Evolutionary conservation across 2,113 vertebrate genomes (phyloP).

Genomic region (Miniopterus natalensis): DNA sequence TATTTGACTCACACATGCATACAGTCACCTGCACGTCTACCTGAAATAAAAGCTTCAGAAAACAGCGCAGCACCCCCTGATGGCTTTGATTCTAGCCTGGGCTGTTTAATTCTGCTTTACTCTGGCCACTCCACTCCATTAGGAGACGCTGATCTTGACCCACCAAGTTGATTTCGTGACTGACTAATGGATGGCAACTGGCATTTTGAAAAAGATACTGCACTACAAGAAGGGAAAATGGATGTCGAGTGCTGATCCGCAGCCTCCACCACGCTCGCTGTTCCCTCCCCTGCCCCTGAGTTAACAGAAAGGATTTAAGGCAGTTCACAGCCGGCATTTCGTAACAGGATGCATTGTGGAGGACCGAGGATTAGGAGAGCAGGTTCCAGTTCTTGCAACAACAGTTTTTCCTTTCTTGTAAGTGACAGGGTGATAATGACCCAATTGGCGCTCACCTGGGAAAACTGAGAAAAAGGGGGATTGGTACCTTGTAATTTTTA

Average conservation of each 20-base stretch:
- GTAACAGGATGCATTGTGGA: neutral
- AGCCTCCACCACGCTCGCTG: neutral
- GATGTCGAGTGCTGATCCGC: neutral
- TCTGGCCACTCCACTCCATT: neutral
- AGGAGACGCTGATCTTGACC: neutral
- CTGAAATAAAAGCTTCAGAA: neutral
- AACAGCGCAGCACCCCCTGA: neutral
- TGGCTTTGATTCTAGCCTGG: neutral
- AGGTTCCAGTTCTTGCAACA: neutral
- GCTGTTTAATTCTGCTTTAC: neutral
- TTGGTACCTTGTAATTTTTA: neutral
- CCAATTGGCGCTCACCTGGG: neutral
- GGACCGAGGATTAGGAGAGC: neutral
- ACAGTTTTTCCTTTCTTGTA: neutral
- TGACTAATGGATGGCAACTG: neutral
- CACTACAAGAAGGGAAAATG: neutral
- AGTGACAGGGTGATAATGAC: neutral
- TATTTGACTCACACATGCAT: neutral
- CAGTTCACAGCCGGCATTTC: neutral
- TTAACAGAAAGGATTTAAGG: conserved; percentile 8
- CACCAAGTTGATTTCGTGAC: neutral
- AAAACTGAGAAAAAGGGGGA: neutral
- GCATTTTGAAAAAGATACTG: neutral
- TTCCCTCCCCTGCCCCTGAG: neutral
- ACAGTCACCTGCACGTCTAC: neutral